Evolutionary conservation across 2,113 vertebrate species (phyloP), one percentile per base, ranked within the genome.

Genomic region (Onychostoma macrolepis): DNA sequence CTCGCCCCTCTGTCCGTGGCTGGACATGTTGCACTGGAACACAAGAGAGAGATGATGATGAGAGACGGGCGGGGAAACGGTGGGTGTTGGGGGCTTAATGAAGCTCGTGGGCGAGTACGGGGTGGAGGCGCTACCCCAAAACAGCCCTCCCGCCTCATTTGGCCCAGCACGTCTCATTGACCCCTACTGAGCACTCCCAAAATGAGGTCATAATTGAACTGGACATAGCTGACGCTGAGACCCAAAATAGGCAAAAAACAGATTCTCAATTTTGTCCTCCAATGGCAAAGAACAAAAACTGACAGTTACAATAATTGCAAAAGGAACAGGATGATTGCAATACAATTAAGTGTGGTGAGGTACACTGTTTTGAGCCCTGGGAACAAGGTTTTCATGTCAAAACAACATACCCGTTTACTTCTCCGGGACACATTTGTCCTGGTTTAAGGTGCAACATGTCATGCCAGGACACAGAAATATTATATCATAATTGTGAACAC

Each of bases 11-110:
- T 98, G 97, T 89, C 98, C 98, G 0, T 98, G 97, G 92, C 96
- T 95, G 5, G 97, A 98, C 95, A 99, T 99, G 96, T 99, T 97
- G 93, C 98, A 99, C 98, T 99, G 94, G 71, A 90, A 94, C 88
- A 90, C 80, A 87, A 82, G 74, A 87, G 45, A 88, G 88, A 87
- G 50, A 81, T 74, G 88, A 83, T 87, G 90, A 90, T 56, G 72
- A 78, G 26, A 50, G 36, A n/a, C 24, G 74, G 48, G 79, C 30
- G 85, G 89, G 67, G 74, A 38, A 87, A 80, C 86, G 89, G 88
- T 82, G 87, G 87, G 89, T 92, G 91, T 91, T 90, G 89, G 90
- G 90, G 88, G 88, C 79, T 91, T 93, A 92, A 93, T 93, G 89
- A 92, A 92, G 90, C 90, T 88, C 90, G 87, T 87, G 75, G 36